phyloP scores from a whole-genome alignment of 2,797 vertebrate species.

The Silurus aristotelis region DNA sequence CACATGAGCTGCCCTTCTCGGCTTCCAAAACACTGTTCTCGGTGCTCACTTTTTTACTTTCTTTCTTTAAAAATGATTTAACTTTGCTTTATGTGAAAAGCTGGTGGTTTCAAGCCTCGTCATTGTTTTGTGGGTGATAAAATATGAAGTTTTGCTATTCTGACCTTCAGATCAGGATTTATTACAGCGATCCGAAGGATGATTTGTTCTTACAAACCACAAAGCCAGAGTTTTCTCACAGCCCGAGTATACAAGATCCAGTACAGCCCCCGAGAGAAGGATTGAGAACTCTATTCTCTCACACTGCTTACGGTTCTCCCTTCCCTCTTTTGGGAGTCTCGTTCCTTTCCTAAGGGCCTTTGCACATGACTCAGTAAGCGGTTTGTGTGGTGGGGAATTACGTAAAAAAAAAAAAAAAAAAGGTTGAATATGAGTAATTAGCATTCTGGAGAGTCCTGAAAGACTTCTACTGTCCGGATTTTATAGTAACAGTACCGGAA shows the following conservation, averaged over 20 bases:
- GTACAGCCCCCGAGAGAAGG: slow-evolving; percentile 63
- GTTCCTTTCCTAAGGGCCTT: slow-evolving; percentile 62
- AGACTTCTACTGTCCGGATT: slow-evolving; percentile 57
- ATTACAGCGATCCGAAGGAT: slow-evolving; percentile 7
- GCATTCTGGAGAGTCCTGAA: slow-evolving; percentile 49
- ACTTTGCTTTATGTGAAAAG: slow-evolving; percentile 9
- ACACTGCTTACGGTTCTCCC: slow-evolving; percentile 63
- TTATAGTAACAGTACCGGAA: slow-evolving; percentile 21
- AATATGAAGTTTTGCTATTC: neutral
- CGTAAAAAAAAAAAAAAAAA: slow-evolving; percentile 37
- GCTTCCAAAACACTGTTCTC: slow-evolving; percentile 9
- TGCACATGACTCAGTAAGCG: slow-evolving; percentile 64
- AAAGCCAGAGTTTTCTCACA: slow-evolving; percentile 34
- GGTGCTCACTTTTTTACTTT: neutral
- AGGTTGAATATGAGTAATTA: slow-evolving; percentile 59
- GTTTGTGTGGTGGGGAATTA: slow-evolving; percentile 48
- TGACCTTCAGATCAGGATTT: neutral
- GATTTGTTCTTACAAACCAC: slow-evolving; percentile 47
- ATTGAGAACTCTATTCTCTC: slow-evolving; percentile 57
- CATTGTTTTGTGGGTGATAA: neutral
- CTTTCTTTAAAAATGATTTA: neutral
- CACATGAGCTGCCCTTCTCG: slow-evolving; percentile 9
- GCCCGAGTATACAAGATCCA: slow-evolving; percentile 45
- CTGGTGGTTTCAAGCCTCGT: slow-evolving; percentile 5
- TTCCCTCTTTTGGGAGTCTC: slow-evolving; percentile 48